Evolutionary conservation across 2,888 invertebrate species (phyloP).

Genomic region (Stenoptilia bipunctidactyla): DNA sequence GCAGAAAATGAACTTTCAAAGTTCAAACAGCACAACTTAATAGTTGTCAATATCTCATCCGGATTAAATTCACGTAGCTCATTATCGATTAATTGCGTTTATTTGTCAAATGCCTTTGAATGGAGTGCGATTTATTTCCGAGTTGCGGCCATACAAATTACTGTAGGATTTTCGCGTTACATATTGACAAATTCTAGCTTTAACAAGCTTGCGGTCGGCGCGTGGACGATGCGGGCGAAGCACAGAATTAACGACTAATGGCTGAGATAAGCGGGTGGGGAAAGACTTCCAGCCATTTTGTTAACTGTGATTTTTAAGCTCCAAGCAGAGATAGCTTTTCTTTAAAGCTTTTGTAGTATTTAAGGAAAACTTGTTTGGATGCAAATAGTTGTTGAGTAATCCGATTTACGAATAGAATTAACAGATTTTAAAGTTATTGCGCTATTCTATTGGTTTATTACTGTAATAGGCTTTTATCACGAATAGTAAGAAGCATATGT

Average conservation of each 20-base stretch:
- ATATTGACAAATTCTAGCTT: constrained; percentile 30
- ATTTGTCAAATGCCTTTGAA: constrained; percentile 12
- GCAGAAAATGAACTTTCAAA: too few species aligned
- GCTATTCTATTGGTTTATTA: too few species aligned
- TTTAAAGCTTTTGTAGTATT: not conserved
- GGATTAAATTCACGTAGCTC: constrained; percentile 2
- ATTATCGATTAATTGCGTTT: constrained; percentile 4
- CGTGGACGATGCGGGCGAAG: constrained; percentile 24
- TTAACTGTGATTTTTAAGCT: not conserved
- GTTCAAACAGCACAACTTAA: constrained; percentile 1
- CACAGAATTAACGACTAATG: constrained; percentile 26
- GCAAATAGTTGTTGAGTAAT: too few species aligned
- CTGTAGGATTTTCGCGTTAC: constrained; percentile 21
- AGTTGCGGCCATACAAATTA: constrained; percentile 19
- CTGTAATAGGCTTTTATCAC: too few species aligned
- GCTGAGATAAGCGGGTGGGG: constrained; percentile 23
- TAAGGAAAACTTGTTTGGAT: not conserved
- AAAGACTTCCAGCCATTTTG: not conserved
- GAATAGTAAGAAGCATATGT: too few species aligned
- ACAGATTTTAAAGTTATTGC: too few species aligned
- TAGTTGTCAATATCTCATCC: constrained; percentile 1
- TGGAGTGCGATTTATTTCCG: constrained; percentile 10
- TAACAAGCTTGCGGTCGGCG: constrained; percentile 22
- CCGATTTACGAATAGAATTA: too few species aligned
- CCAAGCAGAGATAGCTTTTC: not conserved